Base-by-base conservation (phyloP, 1,140 invertebrate species). In the Mercenaria mercenaria region DNA sequence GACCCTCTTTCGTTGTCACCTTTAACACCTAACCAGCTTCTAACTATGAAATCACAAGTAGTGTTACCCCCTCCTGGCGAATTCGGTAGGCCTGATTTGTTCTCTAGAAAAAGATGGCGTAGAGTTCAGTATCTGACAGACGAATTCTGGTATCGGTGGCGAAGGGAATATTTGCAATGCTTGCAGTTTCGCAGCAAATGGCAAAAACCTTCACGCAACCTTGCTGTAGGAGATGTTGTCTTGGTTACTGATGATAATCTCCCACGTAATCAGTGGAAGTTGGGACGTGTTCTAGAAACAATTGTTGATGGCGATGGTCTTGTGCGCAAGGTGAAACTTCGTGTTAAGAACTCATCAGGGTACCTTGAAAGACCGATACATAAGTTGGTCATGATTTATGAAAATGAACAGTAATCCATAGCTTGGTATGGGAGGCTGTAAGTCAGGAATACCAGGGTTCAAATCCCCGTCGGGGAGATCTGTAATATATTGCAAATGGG, bases 161-260 rank as follows among this genome's bases (percentile, higher is more conserved):
- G n/a, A n/a, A n/a, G n/a, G n/a, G n/a, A n/a, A n/a, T n/a, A n/a
- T n/a, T 4, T 90, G 91, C 76, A 88, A 43, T 80, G 37, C 39
- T 64, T 82, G 10, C 87, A 89, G 59, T 43, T 52, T 32, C 39
- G 87, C 11, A n/a, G 26, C 11, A 90, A 72, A 47, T 79, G 74
- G 81, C 23, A 41, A 26, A 74, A 39, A 8, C 26, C 1, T 4
- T 64, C 69, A 15, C 50, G 69, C 10, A 67, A 86, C 50, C 8
- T 91, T 2, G 18, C 67, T 10, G 18, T 59, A 18, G 82, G 87
- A 0, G 90, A 91, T 59, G 50, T 90, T 67, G 91, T 89, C 34
- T 26, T 91, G 20, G 34, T 89, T 15, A 47, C 56, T 20, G 76
- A 87, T 83, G 90, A 88, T 0, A 87, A 81, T 43, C 39, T 69